Evolutionary conservation across 2,888 invertebrate species (phyloP).

Genomic region (Cephus runcator): DNA sequence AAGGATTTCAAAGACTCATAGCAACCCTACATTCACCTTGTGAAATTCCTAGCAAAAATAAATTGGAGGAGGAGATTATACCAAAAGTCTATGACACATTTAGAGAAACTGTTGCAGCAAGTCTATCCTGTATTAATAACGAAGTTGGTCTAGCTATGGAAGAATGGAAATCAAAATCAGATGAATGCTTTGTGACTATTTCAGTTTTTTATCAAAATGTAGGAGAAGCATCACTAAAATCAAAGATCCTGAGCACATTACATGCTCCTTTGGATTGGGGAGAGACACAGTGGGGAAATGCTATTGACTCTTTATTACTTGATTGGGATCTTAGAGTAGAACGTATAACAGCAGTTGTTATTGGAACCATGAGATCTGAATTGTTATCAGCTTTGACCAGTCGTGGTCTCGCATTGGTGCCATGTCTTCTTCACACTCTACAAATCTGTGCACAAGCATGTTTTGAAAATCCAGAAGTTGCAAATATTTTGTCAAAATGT

Average conservation of each 20-base stretch:
- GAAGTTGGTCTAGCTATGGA: slow-evolving; percentile 64
- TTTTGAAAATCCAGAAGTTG: slow-evolving; percentile 61
- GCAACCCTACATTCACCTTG: slow-evolving; percentile 65
- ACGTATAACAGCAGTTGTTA: slow-evolving; percentile 63
- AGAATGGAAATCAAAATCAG: slow-evolving; percentile 64
- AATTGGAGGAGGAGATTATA: slow-evolving; percentile 65
- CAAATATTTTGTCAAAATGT: slow-evolving; percentile 60
- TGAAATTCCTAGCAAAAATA: slow-evolving; percentile 66
- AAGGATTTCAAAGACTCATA: slow-evolving; percentile 65
- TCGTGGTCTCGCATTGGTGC: slow-evolving; percentile 61
- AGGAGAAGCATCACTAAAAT: slow-evolving; percentile 60
- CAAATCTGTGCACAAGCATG: slow-evolving; percentile 64
- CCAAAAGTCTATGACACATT: slow-evolving; percentile 65
- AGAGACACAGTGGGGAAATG: slow-evolving; percentile 59
- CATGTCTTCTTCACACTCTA: slow-evolving; percentile 64
- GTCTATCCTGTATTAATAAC: slow-evolving; percentile 46
- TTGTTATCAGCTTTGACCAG: slow-evolving; percentile 54
- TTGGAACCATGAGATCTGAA: slow-evolving; percentile 57
- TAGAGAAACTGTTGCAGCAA: slow-evolving; percentile 57
- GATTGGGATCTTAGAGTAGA: slow-evolving; percentile 65
- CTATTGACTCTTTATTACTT: slow-evolving; percentile 58
- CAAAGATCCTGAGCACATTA: slow-evolving; percentile 63
- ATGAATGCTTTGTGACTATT: slow-evolving; percentile 62
- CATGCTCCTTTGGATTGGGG: slow-evolving; percentile 62
- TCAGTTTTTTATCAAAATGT: slow-evolving; percentile 64